These are phyloP conservation scores for Benitochromis conjunctus DNA, from an alignment of 2,113 vertebrate genomes.

Conservation along the genomic window DNA sequence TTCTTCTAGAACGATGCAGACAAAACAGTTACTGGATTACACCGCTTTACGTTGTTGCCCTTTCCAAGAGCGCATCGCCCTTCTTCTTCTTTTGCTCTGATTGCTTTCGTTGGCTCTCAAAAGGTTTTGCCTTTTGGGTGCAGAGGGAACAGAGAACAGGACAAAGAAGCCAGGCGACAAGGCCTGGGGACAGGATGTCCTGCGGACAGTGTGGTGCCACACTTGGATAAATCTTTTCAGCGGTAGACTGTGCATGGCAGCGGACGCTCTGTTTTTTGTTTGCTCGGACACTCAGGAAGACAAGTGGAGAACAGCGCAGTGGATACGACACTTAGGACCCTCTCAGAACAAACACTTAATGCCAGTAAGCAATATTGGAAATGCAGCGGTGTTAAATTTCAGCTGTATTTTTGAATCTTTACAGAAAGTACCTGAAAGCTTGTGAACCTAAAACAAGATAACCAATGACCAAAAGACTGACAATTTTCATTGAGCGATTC, in stretches of 20 bases:
- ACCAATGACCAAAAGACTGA: neutral
- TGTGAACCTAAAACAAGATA: neutral
- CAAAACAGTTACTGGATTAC: conserved; percentile 56
- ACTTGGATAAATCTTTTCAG: conserved; percentile 51
- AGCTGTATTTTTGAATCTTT: neutral
- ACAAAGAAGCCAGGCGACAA: neutral
- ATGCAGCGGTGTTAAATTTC: neutral
- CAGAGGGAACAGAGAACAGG: neutral
- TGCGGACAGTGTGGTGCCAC: conserved; percentile 6
- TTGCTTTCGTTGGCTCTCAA: neutral
- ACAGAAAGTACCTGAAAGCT: neutral
- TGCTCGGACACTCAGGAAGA: neutral
- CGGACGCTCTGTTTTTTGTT: neutral
- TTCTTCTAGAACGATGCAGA: conserved; percentile 30
- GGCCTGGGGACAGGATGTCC: conserved; percentile 3
- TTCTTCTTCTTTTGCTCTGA: neutral
- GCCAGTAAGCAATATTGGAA: conserved; percentile 15
- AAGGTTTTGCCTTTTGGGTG: neutral
- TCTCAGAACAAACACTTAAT: neutral
- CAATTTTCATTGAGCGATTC: neutral
- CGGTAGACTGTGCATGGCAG: neutral
- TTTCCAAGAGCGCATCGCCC: neutral
- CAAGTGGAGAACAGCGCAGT: neutral
- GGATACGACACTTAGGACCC: neutral
- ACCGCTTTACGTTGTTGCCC: neutral